Base-by-base conservation (phyloP, 2,888 invertebrate genomes). In the Pandemis cinnamomeana region DNA sequence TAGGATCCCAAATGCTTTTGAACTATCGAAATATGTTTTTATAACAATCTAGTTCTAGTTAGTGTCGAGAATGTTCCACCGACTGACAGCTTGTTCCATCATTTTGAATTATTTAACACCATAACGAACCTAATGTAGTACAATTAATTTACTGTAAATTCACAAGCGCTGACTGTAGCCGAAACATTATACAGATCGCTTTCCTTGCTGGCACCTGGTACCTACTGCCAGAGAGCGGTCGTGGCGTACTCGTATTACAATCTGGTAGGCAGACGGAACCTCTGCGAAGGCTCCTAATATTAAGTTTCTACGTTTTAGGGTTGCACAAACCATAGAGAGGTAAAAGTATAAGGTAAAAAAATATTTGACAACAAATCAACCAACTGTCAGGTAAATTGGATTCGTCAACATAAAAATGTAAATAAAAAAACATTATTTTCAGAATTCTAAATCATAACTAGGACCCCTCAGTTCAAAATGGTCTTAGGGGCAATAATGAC, bases 401-500 rank as follows among this genome's bases (percentile, higher is more conserved):
- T 27, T 41, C 61, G 61, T 42, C 61, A 72, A 55, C 5, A 46
- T n/a, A 20, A 61, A 15, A 72, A 53, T 60, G 11, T 61, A 61
- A 61, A 42, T n/a, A n/a, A 61, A 61, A 61, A 41, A 63, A 44
- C n/a, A 20, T 61, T 61, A n/a, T 2, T 51, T 48, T 60, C 67
- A 71, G 6, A 20, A 62, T 41, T 11, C 46, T 11, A 53, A 53
- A 53, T 53, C 53, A 53, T 15, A 11, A 53, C 53, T 7, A n/a
- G n/a, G 6, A 51, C 5, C 53, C 53, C 36, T n/a, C 42, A 62
- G 69, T 62, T 61, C 41, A 67, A 5, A 55, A 70, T 70, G 73
- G 69, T 74, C 11, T 46, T 74, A 13, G 71, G 53, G 8, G 44
- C 46, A 20, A 62, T 74, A 15, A 10, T 74, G 11, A 53, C 55